Conservation (phyloP, 2,888 invertebrate species). For the Aspidapion aeneum region DNA sequence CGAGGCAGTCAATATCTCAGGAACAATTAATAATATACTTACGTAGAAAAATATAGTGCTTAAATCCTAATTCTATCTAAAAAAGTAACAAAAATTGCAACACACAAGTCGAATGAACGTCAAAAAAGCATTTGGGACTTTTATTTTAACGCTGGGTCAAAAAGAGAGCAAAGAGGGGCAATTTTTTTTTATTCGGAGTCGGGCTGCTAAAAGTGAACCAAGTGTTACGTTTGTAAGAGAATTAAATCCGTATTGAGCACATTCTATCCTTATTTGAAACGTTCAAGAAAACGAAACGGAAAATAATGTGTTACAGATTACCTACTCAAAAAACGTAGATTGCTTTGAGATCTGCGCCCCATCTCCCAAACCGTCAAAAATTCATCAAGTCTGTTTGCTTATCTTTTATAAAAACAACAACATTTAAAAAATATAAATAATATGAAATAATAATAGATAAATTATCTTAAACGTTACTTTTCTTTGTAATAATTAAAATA, state of each 20-base stretch:
- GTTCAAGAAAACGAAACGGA: too few species aligned
- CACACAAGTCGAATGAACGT: conserved; percentile 40
- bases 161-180: background rate
- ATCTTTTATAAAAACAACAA: conserved; percentile 34
- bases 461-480: conserved; percentile 31
- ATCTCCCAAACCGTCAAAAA: conserved; percentile 4
- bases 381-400: background rate
- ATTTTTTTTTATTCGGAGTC: too few species aligned
- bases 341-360: background rate
- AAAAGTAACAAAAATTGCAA: background rate
- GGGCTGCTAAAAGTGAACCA: background rate
- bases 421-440: conserved; percentile 42
- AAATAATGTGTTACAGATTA: background rate
- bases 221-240: too few species aligned
- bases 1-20: conserved; percentile 31
- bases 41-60: background rate
- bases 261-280: too few species aligned
- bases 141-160: background rate
- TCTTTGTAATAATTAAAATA: conserved; percentile 2
- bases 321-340: background rate
- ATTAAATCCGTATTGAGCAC: background rate
- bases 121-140: conserved; percentile 25
- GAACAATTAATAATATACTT: background rate
- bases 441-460: conserved; percentile 33
- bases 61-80: background rate